phyloP scores from a whole-genome alignment of 2,888 invertebrate species.

The Torymus auratus region DNA sequence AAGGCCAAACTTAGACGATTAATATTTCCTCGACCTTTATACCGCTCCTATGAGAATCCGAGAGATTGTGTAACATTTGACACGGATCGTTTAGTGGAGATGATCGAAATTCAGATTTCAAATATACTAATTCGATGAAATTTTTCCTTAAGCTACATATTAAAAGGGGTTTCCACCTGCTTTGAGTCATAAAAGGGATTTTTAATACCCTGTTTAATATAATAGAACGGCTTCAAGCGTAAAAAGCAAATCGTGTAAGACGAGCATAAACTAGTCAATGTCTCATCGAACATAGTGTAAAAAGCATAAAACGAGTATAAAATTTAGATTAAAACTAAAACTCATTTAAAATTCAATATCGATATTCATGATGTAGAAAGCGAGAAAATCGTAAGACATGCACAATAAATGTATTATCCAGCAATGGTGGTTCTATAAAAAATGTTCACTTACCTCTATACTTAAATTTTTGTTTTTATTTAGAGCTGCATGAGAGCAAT shows the following conservation, averaged over 20 bases:
- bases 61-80: background rate
- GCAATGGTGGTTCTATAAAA: too few species aligned
- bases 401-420: too few species aligned
- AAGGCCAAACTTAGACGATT: background rate
- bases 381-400: background rate
- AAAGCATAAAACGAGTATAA: slow-evolving; percentile 10
- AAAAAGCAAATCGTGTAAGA: slow-evolving; percentile 6
- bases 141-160: slow-evolving; percentile 5
- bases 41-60: background rate
- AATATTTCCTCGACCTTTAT: slow-evolving; percentile 17
- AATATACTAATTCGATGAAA: slow-evolving; percentile 20
- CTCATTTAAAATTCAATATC: background rate
- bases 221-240: slow-evolving; percentile 1
- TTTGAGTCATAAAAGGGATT: slow-evolving; percentile 20
- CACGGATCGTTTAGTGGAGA: background rate
- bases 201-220: slow-evolving; percentile 11
- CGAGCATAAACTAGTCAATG: slow-evolving; percentile 24
- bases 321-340: background rate
- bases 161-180: slow-evolving; percentile 4
- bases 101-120: slow-evolving; percentile 15
- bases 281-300: background rate
- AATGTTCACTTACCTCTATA: too few species aligned
- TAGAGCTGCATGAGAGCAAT: too few species aligned
- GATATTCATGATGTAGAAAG: background rate
- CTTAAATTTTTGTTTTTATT: too few species aligned